Evolutionary conservation across 2,888 invertebrate species (phyloP), one percentile per base, ranked within the genome.

Genomic region (Coleophora deauratella): DNA sequence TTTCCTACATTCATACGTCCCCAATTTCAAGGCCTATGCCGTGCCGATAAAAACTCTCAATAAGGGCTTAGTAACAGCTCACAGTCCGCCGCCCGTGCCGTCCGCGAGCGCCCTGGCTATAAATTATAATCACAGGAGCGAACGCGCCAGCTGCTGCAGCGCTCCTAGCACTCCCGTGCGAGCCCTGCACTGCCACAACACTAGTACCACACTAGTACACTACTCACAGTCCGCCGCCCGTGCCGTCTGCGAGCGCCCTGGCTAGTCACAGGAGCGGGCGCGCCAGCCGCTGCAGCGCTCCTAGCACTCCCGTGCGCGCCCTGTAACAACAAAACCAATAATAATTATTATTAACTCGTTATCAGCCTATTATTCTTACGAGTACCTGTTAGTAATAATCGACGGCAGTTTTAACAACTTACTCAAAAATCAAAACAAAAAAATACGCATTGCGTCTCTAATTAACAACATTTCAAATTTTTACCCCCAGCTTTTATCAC

Each of bases 11-110:
- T n/a, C n/a, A n/a, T n/a, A n/a, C n/a, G n/a, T n/a, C n/a, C n/a
- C n/a, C n/a, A n/a, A n/a, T n/a, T n/a, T n/a, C n/a, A n/a, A n/a
- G n/a, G n/a, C n/a, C n/a, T n/a, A n/a, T n/a, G n/a, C n/a, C n/a
- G n/a, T n/a, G n/a, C n/a, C n/a, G n/a, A n/a, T n/a, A n/a, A n/a
- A n/a, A n/a, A n/a, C n/a, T n/a, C n/a, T n/a, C n/a, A n/a, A n/a
- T n/a, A n/a, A n/a, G n/a, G n/a, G n/a, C n/a, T n/a, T n/a, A n/a
- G n/a, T n/a, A n/a, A n/a, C n/a, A n/a, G 53, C 84, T 80, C 71
- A 84, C 84, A 84, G 73, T 81, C 81, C 82, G 79, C 80, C 81
- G 56, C 78, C 84, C 84, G 84, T 85, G 55, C 81, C 84, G 74
- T 76, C 61, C 43, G 74, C 74, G 52, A 80, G 67, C 43, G 66